Conservation (phyloP, 2,797 vertebrate genomes). For the Dallia pectoralis region DNA sequence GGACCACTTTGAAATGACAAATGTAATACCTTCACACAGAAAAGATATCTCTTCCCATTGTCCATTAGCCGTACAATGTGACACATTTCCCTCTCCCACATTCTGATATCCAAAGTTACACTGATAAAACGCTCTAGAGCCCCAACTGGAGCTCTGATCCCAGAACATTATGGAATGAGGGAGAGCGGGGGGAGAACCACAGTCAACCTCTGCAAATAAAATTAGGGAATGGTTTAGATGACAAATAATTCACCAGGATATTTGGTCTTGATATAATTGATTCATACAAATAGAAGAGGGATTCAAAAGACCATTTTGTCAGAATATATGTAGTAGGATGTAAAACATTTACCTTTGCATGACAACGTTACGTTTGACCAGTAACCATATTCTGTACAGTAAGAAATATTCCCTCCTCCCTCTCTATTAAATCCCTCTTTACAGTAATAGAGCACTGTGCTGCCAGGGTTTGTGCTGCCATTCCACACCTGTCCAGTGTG, state of each 20-base stretch:
- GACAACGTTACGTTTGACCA: conserved; percentile 77
- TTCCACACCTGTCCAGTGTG: conserved; percentile 71
- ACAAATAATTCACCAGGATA: conserved; percentile 15
- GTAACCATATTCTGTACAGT: conserved; percentile 71
- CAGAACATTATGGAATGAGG: conserved; percentile 61
- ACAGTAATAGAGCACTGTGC: conserved; percentile 75
- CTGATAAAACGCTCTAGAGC: conserved; percentile 66
- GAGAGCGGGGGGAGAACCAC: conserved; percentile 60
- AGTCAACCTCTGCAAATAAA: conserved; percentile 68
- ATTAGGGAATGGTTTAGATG: conserved; percentile 6
- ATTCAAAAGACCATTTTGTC: background rate
- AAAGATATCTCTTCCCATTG: conserved; percentile 56
- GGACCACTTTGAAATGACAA: background rate
- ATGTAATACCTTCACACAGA: conserved; percentile 65
- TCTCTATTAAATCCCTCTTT: conserved; percentile 74
- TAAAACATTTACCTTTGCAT: conserved; percentile 75
- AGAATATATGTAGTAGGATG: background rate
- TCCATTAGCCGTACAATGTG: conserved; percentile 61
- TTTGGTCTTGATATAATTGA: conserved; percentile 32
- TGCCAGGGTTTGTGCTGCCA: conserved; percentile 67
- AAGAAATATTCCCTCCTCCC: conserved; percentile 61
- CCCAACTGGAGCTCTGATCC: conserved; percentile 58
- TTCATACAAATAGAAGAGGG: conserved; percentile 16
- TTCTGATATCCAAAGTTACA: conserved; percentile 68
- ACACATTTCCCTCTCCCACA: conserved; percentile 50